phyloP scores from a whole-genome alignment of 2,888 invertebrate species.

The Apodemia hepburni region DNA sequence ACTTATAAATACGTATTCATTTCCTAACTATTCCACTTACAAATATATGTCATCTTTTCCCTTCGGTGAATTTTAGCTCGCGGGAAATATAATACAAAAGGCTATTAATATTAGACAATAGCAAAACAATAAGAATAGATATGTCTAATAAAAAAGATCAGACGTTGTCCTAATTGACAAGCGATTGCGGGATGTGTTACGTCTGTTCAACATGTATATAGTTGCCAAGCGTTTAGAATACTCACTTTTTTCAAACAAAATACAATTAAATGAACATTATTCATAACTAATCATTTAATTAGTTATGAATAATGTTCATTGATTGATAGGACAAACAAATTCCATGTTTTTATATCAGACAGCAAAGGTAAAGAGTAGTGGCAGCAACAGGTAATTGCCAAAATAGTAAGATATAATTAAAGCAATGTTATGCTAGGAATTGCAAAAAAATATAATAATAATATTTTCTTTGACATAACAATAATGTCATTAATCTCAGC shows the following conservation, averaged over 20 bases:
- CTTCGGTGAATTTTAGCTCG: slow-evolving; percentile 8
- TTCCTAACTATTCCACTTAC: slow-evolving; percentile 12
- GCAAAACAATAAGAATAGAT: slow-evolving; percentile 23
- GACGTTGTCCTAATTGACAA: slow-evolving; percentile 20
- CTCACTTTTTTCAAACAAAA: neutral
- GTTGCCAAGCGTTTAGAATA: neutral
- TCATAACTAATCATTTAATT: too few species aligned
- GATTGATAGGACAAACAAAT: too few species aligned
- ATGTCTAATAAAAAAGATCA: slow-evolving; percentile 29
- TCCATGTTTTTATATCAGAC: too few species aligned
- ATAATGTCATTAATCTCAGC: too few species aligned
- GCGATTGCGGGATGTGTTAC: neutral
- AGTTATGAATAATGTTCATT: too few species aligned
- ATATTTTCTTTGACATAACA: too few species aligned
- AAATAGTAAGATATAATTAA: too few species aligned
- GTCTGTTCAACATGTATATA: neutral
- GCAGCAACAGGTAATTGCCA: too few species aligned
- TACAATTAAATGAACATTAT: too few species aligned
- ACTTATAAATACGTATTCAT: slow-evolving; percentile 1
- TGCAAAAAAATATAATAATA: too few species aligned
- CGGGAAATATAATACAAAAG: neutral
- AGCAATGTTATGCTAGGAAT: too few species aligned
- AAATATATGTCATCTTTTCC: slow-evolving; percentile 15
- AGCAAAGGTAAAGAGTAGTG: too few species aligned
- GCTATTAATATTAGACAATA: slow-evolving; percentile 20